Base-by-base conservation (phyloP, 2,113 vertebrate species). In the Oceanites oceanicus region DNA sequence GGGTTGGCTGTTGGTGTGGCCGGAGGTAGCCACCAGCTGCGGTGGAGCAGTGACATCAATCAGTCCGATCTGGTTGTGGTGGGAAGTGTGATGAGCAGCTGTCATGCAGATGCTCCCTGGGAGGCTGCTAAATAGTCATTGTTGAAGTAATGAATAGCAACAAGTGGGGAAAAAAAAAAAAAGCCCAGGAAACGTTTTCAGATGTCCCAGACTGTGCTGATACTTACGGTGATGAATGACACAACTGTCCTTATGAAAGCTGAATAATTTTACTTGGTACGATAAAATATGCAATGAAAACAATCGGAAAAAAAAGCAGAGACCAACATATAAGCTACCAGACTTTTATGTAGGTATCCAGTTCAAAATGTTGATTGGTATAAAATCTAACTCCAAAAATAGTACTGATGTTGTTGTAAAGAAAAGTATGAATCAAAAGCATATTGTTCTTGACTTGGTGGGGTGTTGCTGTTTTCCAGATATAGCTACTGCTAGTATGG, bases 81-180 rank as follows among this genome's bases (percentile, higher is more conserved):
- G 80, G 73, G 70, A 79, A 58, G 74, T 11, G 3, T 88, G 81
- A 87, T 72, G 71, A 96, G 87, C 73, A 70, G 86, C 92, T 90
- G 92, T 63, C 73, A 56, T 47, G 82, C 50, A 86, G 59, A 83
- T 82, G 30, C 86, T 91, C 79, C 88, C 83, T 76, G 77, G 71
- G 88, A 90, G 61, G 62, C 56, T 90, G 62, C 75, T 89, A 88
- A 86, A 71, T 61, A 65, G 55, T 71, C 21, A 52, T 81, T 91
- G 71, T 85, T 93, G 56, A 27, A 90, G 79, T 94, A 94, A 96
- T 92, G 91, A 92, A 84, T 58, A 91, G 36, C 59, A 95, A 92
- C 61, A 78, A 89, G 67, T 23, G 14, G 0, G 14, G 0, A 20
- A 17, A 32, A 17, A 53, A 32, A 38, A 19, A 22, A 38, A 38